A percentile compares a stretch with the other conserved stretches of the same genome.
Evolutionary conservation across 2,888 invertebrate species (phyloP).

Genomic region (Bellardia pandia): DNA sequence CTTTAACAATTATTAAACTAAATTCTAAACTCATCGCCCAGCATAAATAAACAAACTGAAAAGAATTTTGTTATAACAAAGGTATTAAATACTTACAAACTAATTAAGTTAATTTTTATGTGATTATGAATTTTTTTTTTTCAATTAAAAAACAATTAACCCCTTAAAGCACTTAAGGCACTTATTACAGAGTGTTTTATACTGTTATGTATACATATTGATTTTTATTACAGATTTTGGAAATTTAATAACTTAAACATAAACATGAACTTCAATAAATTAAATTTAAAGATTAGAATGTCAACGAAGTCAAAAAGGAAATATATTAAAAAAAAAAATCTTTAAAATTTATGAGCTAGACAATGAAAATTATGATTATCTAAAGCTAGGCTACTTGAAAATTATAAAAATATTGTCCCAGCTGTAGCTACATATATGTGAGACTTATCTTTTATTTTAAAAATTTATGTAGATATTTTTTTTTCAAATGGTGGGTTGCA

Average conservation of each 20-base stretch:
- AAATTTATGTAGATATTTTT: slow-evolving; percentile 6
- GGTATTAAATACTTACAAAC: background rate
- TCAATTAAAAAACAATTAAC: slow-evolving; percentile 47
- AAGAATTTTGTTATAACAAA: background rate
- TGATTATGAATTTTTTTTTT: slow-evolving; percentile 1
- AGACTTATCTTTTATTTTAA: slow-evolving; percentile 2
- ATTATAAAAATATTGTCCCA: background rate
- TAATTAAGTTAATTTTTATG: slow-evolving; percentile 28
- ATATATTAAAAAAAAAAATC: background rate
- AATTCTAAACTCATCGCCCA: background rate
- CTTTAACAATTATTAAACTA: slow-evolving; percentile 9
- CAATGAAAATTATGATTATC: slow-evolving; percentile 26
- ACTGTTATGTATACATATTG: no score
- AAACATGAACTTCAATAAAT: background rate
- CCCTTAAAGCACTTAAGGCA: slow-evolving; percentile 24
- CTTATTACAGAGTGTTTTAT: background rate
- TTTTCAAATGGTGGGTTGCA: background rate
- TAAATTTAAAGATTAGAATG: slow-evolving; percentile 19
- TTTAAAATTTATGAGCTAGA: slow-evolving; percentile 7
- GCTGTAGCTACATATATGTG: background rate
- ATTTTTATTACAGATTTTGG: background rate
- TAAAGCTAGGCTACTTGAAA: background rate
- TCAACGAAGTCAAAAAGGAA: slow-evolving; percentile 18
- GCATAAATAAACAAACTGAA: background rate
- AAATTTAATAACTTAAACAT: background rate